Base-by-base conservation (phyloP, 2,888 invertebrate species). In the Subacronicta megacephala region DNA sequence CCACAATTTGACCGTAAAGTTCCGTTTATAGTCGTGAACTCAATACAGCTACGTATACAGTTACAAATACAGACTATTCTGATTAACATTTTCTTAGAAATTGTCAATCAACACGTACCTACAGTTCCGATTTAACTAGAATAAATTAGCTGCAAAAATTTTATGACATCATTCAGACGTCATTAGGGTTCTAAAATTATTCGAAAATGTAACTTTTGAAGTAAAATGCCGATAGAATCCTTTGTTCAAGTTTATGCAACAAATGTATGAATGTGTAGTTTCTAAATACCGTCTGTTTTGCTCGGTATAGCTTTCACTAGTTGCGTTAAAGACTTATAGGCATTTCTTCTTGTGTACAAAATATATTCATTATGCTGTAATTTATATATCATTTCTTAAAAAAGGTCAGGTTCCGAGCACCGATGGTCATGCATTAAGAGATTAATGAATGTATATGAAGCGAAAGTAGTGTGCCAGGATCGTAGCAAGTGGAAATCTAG, bases 321-420 rank as follows among this genome's bases (percentile, higher is more conserved):
- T 72, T 73, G 66, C 72, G 68, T 76, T 74, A 77, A 62, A 72
- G 31, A 55, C 62, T 63, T 57, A 67, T 55, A 53, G 23, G 16
- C 53, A 52, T 60, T 52, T 65, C 36, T 50, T 43, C 6, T 7
- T 23, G 13, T n/a, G n/a, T 52, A 52, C 12, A 49, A 18, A 26
- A 36, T n/a, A n/a, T n/a, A n/a, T n/a, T n/a, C n/a, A n/a, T n/a
- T n/a, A n/a, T n/a, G n/a, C n/a, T n/a, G n/a, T n/a, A n/a, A n/a
- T n/a, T n/a, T n/a, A n/a, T n/a, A n/a, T n/a, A n/a, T n/a, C n/a
- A n/a, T n/a, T n/a, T n/a, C n/a, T n/a, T n/a, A n/a, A n/a, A n/a
- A n/a, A n/a, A n/a, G n/a, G n/a, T n/a, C n/a, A n/a, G n/a, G n/a
- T n/a, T n/a, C n/a, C n/a, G n/a, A n/a, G n/a, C n/a, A n/a, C n/a